These are phyloP conservation scores for Theonella swinhoei DNA, from an alignment of 37 sponge, comb jelly and placozoan species.

Conservation along the genomic window DNA sequence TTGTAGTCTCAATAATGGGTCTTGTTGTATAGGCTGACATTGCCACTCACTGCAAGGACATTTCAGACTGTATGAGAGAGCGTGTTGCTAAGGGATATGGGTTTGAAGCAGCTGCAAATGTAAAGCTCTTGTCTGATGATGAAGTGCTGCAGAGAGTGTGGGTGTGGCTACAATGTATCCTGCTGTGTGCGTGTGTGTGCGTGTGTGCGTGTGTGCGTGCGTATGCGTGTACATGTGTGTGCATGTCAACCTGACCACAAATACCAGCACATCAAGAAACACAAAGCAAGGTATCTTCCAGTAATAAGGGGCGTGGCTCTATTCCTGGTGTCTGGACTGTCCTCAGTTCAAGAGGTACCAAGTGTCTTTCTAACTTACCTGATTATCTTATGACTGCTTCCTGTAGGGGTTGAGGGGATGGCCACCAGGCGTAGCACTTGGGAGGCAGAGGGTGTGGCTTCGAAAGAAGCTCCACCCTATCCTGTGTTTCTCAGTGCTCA, in stretches of 20 bases:
- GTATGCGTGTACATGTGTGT: neutral
- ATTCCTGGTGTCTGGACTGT: neutral
- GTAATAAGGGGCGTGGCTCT: neutral
- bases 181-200: too few relatives aligned
- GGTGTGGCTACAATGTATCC: constrained; percentile 39
- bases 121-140: constrained; percentile 6
- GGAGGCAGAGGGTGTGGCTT: neutral
- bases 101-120: neutral
- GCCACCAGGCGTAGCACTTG: neutral
- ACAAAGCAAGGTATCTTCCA: neutral
- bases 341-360: neutral
- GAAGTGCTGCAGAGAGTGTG: constrained; percentile 16
- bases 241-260: neutral
- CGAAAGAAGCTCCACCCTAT: constrained; percentile 30
- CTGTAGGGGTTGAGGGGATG: too few relatives aligned
- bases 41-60: neutral
- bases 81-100: neutral
- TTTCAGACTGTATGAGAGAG: neutral
- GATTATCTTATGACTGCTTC: too few relatives aligned
- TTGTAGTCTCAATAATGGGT: too few relatives aligned
- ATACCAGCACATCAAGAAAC: neutral
- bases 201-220: neutral
- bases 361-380: too few relatives aligned
- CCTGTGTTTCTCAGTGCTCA: constrained; percentile 20
- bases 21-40: neutral